Evolutionary conservation across 1,140 invertebrate genomes (phyloP), one percentile per base, ranked within the genome.

Genomic region (Polypedilum vanderplanki): DNA sequence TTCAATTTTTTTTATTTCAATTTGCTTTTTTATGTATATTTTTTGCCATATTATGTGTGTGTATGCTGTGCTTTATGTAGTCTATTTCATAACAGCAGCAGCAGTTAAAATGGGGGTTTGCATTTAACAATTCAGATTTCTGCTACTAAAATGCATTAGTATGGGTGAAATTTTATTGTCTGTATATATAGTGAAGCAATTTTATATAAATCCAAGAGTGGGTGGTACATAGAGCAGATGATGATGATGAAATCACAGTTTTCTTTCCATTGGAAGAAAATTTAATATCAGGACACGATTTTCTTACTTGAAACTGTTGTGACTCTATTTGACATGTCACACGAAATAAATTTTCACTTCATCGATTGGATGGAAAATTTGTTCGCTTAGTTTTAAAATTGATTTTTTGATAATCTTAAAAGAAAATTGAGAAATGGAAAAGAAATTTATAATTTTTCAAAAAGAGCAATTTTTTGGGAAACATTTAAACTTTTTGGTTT

Each of bases 251-350:
- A 70, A 70, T 70, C 65, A 18, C 65, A 70, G 65, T 22, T 20
- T 33, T 5, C 5, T 70, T 70, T 70, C 65, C 20, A 70, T 70
- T 70, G 65, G 65, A 70, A 70, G 65, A 70, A 70, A 18, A 70
- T 22, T 70, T 70, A 20, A 70, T 57, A 57, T 70, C 46, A 57
- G 46, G 46, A 12, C n/a, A 33, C 3, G 46, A 57, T 33, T 33
- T 33, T 5, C 5, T 33, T 33, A 33, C 5, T 33, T 33, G 24
- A 33, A 33, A 33, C 24, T 33, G 24, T 33, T 33, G 24, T 33
- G 24, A 3, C 24, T 33, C 24, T 33, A 33, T 33, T 33, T 33
- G 24, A 33, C 24, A 33, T 33, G 24, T 33, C 24, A 33, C 24
- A 33, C 24, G 24, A 33, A 33, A 33, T 33, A 33, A 33, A 33